Evolutionary conservation across 2,113 vertebrate species (phyloP).

Genomic region (Hipposideros armiger): DNA sequence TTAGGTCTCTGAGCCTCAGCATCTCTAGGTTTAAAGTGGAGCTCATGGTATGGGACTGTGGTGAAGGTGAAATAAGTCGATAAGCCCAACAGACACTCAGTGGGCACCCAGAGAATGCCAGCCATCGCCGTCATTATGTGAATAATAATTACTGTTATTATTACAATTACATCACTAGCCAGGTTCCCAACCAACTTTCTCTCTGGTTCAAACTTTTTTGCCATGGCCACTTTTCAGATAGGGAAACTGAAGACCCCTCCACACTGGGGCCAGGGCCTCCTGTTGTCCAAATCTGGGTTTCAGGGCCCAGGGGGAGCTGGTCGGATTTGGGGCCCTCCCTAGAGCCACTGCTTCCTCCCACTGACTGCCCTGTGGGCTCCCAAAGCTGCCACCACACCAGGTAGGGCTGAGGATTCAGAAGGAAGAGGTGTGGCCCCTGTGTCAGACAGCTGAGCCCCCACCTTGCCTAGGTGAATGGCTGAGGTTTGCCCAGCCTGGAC

Average conservation of each 20-base stretch:
- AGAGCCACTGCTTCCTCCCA: background rate
- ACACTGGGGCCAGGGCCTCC: background rate
- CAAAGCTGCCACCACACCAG: background rate
- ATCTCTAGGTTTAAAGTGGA: background rate
- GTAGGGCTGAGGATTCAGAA: background rate
- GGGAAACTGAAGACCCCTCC: background rate
- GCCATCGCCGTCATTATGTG: too few species aligned
- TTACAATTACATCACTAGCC: background rate
- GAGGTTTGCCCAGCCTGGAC: background rate
- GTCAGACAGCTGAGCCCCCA: fast-evolving
- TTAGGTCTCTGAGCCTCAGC: background rate
- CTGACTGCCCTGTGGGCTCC: background rate
- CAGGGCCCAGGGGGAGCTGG: background rate
- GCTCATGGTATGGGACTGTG: background rate
- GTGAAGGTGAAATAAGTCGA: background rate
- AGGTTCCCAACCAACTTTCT: background rate
- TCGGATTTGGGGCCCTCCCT: background rate
- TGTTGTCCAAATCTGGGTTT: background rate
- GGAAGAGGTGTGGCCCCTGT: background rate
- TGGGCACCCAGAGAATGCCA: background rate
- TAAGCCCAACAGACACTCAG: background rate
- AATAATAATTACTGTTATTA: background rate
- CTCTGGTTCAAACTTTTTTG: background rate
- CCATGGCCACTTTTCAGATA: background rate
- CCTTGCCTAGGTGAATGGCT: background rate